Percentiles rank a stretch among this genome's conserved stretches.
These are phyloP conservation scores for Calephelis virginiensis DNA, from an alignment of 1,140 invertebrate species.

Conservation along the genomic window DNA sequence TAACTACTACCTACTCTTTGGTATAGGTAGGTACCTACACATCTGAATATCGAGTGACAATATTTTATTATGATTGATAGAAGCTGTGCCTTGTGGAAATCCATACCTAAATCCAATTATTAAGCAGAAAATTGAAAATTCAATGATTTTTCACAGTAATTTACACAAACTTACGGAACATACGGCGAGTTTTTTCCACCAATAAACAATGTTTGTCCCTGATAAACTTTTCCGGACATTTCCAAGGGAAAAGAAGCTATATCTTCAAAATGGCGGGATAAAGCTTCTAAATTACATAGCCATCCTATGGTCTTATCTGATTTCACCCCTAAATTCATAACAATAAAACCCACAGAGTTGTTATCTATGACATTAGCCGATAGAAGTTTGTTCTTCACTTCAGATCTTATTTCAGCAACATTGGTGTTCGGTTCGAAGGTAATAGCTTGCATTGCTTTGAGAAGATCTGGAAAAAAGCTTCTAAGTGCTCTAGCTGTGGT, in stretches of 20 bases:
- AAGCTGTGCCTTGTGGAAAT: too few relatives aligned
- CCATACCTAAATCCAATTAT: too few relatives aligned
- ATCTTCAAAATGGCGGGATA: slow-evolving; percentile 57
- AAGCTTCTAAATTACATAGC: slow-evolving; percentile 46
- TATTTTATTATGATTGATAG: too few relatives aligned
- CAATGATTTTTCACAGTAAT: too few relatives aligned
- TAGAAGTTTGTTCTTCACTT: slow-evolving; percentile 68
- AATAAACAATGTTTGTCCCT: slow-evolving; percentile 85
- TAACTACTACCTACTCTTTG: too few relatives aligned
- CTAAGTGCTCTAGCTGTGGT: slow-evolving; percentile 77
- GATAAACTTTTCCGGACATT: slow-evolving; percentile 67
- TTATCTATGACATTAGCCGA: slow-evolving; percentile 33
- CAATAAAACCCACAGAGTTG: slow-evolving; percentile 35
- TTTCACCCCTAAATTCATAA: slow-evolving; percentile 47
- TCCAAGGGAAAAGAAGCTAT: slow-evolving; percentile 80
- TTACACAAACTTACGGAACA: slow-evolving; percentile 77
- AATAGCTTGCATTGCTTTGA: slow-evolving; percentile 78
- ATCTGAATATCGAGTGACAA: too few relatives aligned
- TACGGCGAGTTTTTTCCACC: slow-evolving; percentile 85
- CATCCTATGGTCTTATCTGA: slow-evolving; percentile 44
- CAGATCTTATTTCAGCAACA: slow-evolving; percentile 77
- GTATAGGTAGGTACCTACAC: too few relatives aligned
- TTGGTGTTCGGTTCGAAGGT: slow-evolving; percentile 43
- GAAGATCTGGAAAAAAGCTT: slow-evolving; percentile 76
- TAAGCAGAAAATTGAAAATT: too few relatives aligned